Conservation (phyloP, 1,140 invertebrate genomes). For the Pteromalus puparum region DNA sequence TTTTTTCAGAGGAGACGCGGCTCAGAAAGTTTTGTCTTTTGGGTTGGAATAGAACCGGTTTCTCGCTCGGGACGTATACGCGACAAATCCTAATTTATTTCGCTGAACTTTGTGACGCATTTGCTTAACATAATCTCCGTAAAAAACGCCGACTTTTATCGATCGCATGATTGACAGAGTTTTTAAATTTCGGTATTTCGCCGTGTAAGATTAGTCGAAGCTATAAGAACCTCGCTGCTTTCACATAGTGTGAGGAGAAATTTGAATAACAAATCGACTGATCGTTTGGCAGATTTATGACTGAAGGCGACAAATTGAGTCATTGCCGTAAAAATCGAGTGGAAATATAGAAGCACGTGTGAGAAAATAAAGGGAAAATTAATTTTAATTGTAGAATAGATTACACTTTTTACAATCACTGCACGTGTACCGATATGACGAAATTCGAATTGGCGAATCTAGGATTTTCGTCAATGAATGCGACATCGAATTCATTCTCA, state of each 20-base stretch:
- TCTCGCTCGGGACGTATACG: no score
- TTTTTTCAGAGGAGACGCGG: neutral
- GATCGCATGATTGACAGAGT: constrained; percentile 13
- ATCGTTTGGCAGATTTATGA: neutral
- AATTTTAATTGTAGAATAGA: no score
- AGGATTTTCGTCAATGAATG: no score
- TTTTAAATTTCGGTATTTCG: neutral
- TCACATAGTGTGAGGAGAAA: neutral
- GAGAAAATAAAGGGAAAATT: no score
- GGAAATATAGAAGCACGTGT: neutral
- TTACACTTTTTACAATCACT: no score
- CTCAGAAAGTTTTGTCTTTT: neutral
- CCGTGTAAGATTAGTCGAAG: neutral
- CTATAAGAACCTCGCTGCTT: neutral
- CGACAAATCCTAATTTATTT: constrained; percentile 13
- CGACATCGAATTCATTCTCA: neutral
- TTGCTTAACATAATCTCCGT: constrained; percentile 16
- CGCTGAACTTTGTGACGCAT: constrained; percentile 14
- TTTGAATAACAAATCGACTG: neutral
- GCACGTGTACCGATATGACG: no score
- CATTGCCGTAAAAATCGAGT: neutral
- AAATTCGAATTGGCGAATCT: no score
- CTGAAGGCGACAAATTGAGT: neutral
- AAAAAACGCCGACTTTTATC: constrained; percentile 12
- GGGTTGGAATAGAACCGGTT: neutral